Evolutionary conservation across 2,888 invertebrate species (phyloP).

Genomic region (Pandemis cinnamomeana): DNA sequence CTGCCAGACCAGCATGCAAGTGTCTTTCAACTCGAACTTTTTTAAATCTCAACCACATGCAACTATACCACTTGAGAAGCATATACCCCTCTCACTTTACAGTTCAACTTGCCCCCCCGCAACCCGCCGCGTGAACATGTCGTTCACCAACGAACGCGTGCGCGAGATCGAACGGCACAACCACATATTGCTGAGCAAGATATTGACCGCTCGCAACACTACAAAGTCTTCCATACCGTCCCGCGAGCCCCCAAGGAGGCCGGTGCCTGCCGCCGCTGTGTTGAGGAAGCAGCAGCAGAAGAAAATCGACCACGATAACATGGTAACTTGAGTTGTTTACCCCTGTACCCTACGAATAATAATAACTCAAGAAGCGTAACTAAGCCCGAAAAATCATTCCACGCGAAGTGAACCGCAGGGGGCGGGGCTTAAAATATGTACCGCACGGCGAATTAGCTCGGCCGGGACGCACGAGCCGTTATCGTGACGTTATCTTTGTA

Average conservation of each 20-base stretch:
- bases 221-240: conserved; percentile 68
- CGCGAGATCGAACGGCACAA: conserved; percentile 86
- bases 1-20: too few relatives aligned
- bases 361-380: too few relatives aligned
- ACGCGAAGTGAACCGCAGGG: too few relatives aligned
- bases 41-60: too few relatives aligned
- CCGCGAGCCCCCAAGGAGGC: conserved; percentile 53
- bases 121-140: conserved; percentile 76
- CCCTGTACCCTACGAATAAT: too few relatives aligned
- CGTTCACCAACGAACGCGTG: conserved; percentile 85
- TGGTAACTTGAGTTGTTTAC: conserved; percentile 59
- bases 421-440: too few relatives aligned
- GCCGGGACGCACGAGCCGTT: too few relatives aligned
- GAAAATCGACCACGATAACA: conserved; percentile 85
- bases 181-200: conserved; percentile 84
- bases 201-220: conserved; percentile 76
- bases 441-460: too few relatives aligned
- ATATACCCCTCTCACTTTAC: conserved; percentile 40
- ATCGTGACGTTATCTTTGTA: too few relatives aligned
- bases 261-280: conserved; percentile 76
- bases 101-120: conserved; percentile 67
- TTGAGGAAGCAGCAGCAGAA: conserved; percentile 82
- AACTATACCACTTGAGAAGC: too few relatives aligned
- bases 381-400: too few relatives aligned
- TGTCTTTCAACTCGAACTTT: too few relatives aligned